Evolutionary conservation across 1,140 invertebrate species (phyloP).

Genomic region (Drosophila quadrilineata): DNA sequence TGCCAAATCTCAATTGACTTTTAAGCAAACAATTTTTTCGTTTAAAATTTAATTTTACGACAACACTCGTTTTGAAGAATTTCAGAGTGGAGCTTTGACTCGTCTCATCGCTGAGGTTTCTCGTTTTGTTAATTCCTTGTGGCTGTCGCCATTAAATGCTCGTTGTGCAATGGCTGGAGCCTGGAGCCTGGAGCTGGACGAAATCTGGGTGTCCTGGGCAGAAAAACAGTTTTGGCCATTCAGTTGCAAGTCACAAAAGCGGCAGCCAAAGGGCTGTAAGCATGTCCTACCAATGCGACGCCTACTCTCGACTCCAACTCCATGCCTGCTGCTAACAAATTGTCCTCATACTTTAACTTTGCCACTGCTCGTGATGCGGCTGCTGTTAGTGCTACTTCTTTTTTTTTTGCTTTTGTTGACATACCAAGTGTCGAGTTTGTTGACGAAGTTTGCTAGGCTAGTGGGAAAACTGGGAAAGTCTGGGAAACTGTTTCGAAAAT

Average conservation of each 20-base stretch:
- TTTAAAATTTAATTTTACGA: background rate
- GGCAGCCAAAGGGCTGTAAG: conserved; percentile 35
- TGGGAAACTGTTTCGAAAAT: too few species aligned
- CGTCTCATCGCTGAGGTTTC: background rate
- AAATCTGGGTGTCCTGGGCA: conserved; percentile 17
- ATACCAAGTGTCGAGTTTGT: too few species aligned
- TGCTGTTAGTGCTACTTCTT: background rate
- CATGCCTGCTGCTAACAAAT: background rate
- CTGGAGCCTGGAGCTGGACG: background rate
- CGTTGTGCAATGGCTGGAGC: conserved; percentile 42
- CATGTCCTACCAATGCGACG: background rate
- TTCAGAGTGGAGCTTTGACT: too few species aligned
- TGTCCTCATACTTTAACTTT: background rate
- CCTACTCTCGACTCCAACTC: background rate
- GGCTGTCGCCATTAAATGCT: conserved; percentile 64
- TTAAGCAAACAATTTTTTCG: too few species aligned
- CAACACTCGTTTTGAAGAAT: background rate
- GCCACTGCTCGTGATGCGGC: background rate
- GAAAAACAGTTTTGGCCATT: conserved; percentile 56
- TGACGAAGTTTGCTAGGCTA: too few species aligned
- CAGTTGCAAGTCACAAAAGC: conserved; percentile 55
- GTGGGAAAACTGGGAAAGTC: too few species aligned
- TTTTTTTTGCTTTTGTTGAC: background rate
- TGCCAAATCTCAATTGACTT: too few species aligned
- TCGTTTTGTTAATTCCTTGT: conserved; percentile 32